Conservation (phyloP, 2,113 vertebrate species). For the Aegotheles bennettii region DNA sequence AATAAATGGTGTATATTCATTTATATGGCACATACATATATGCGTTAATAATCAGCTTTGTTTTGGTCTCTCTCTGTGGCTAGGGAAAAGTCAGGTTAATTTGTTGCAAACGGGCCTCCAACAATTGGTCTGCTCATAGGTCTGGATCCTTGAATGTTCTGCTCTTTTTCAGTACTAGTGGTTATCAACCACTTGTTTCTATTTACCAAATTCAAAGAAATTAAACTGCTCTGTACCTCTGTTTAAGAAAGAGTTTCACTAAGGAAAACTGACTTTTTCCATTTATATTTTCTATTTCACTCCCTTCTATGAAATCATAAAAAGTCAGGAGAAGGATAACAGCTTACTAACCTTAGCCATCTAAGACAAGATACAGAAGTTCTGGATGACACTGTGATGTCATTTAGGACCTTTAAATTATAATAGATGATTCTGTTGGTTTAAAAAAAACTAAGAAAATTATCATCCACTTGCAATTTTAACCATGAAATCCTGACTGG, state of each 20-base stretch:
- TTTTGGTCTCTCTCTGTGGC: background rate
- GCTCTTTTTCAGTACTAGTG: background rate
- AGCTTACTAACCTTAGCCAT: background rate
- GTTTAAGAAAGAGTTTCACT: background rate
- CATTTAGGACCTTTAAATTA: background rate
- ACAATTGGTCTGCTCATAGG: background rate
- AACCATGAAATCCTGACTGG: fast-evolving
- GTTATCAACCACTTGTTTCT: background rate
- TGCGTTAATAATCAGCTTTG: background rate
- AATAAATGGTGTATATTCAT: background rate
- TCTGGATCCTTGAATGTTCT: background rate
- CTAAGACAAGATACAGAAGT: background rate
- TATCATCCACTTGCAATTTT: background rate
- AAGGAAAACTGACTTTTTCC: fast-evolving
- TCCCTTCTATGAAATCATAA: background rate
- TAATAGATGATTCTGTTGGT: background rate
- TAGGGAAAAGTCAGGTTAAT: background rate
- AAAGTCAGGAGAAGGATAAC: background rate
- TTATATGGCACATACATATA: background rate
- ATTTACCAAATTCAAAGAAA: background rate
- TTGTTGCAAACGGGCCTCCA: background rate
- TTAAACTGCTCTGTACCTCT: background rate
- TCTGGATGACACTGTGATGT: background rate
- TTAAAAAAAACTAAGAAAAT: background rate
- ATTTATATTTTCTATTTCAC: background rate